Evolutionary conservation across 2,113 vertebrate genomes (phyloP).

Genomic region (Turdus rufiventris): DNA sequence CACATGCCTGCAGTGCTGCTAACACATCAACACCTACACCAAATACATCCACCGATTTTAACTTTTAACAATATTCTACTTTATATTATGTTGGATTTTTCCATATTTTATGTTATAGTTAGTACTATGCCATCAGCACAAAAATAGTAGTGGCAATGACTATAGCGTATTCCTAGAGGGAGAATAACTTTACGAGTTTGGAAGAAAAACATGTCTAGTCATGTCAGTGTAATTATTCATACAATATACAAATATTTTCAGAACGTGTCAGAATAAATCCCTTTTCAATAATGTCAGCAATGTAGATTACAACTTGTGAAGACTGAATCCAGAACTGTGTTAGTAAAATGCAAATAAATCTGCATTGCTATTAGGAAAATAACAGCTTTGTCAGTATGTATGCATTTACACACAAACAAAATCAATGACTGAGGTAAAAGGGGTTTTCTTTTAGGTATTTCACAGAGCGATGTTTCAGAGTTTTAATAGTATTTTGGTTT

Average conservation of each 20-base stretch:
- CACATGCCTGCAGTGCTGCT: rapidly evolving
- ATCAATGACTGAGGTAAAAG: background rate
- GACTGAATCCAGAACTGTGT: background rate
- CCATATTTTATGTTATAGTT: background rate
- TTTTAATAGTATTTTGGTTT: background rate
- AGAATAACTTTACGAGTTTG: background rate
- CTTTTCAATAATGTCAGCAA: background rate
- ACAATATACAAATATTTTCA: background rate
- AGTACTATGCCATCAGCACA: background rate
- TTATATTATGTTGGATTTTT: background rate
- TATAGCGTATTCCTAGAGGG: background rate
- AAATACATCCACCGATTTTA: rapidly evolving
- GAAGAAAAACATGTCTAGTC: background rate
- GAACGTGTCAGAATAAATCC: background rate
- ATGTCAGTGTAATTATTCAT: background rate
- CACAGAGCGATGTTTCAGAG: background rate
- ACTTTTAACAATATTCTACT: background rate
- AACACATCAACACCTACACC: background rate
- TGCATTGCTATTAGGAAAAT: background rate
- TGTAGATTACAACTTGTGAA: background rate
- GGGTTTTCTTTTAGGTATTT: background rate
- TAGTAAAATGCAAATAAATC: background rate
- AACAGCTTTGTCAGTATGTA: background rate
- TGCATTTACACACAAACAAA: background rate
- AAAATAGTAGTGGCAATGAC: background rate